phyloP scores from a whole-genome alignment of 2,797 vertebrate species.

The Enteromius radiatus region DNA sequence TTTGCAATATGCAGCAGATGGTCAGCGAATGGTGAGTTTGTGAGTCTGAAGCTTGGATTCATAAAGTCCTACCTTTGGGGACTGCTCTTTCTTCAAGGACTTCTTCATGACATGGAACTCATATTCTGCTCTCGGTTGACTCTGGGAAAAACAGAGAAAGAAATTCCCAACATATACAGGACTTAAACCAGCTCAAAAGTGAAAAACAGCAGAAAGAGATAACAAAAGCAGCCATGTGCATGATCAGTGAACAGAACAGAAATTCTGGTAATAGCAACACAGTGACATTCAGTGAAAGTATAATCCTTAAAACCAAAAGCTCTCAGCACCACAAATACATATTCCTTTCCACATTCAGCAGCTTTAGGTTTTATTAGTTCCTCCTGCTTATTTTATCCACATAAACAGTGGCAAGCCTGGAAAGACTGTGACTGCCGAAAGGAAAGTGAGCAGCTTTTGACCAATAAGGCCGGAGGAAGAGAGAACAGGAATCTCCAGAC shows the following conservation, averaged over 20 bases:
- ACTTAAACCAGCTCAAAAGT: constrained; percentile 7
- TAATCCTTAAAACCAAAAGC: constrained; percentile 43
- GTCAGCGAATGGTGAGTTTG: not conserved
- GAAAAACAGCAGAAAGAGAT: constrained; percentile 22
- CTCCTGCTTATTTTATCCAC: constrained; percentile 27
- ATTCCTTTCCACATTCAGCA: constrained; percentile 53
- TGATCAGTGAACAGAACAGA: constrained; percentile 42
- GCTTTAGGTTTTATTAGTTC: constrained; percentile 15
- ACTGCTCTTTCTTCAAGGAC: constrained; percentile 79
- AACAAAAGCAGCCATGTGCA: constrained; percentile 50
- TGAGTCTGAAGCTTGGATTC: not conserved
- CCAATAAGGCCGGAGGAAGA: constrained; percentile 36
- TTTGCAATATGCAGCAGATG: constrained; percentile 16
- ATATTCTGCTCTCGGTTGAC: constrained; percentile 91
- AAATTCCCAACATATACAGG: constrained; percentile 21
- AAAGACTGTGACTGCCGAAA: constrained; percentile 45
- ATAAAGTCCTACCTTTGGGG: constrained; percentile 78
- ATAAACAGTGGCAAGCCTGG: constrained; percentile 36
- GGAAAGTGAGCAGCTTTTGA: constrained; percentile 48
- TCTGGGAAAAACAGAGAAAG: constrained; percentile 72
- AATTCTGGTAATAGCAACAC: constrained; percentile 43
- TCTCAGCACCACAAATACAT: constrained; percentile 28
- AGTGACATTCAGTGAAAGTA: constrained; percentile 50
- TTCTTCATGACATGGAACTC: constrained; percentile 90
- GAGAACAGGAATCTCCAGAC: constrained; percentile 44